Conservation (phyloP, 2,113 vertebrate species). For the Australoheros scitulus region DNA sequence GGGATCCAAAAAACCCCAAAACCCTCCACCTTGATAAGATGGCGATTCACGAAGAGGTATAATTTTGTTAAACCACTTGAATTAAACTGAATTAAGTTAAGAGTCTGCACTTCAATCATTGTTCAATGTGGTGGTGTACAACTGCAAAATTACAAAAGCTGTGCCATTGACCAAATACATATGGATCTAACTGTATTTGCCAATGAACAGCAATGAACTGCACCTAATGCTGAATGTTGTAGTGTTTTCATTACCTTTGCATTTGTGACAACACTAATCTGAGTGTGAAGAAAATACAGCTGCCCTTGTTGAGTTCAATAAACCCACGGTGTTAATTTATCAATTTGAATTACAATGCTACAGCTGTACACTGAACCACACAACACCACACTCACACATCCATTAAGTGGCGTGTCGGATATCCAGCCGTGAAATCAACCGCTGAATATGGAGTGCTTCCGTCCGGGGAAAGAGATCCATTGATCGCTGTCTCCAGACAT, state of each 20-base stretch:
- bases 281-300: constrained; percentile 1
- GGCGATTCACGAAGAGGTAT: too few relatives aligned
- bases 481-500: constrained; percentile 75
- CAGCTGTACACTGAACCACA: constrained; percentile 36
- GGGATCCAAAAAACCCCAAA: too few relatives aligned
- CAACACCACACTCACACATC: constrained; percentile 33
- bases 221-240: neutral
- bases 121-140: too few relatives aligned
- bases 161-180: too few relatives aligned
- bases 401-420: constrained; percentile 67
- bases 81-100: too few relatives aligned
- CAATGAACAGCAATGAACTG: neutral
- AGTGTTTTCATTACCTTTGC: constrained; percentile 24
- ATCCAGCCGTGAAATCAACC: constrained; percentile 70
- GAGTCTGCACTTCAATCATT: too few relatives aligned
- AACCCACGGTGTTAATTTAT: constrained; percentile 57
- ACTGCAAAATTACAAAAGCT: too few relatives aligned
- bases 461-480: constrained; percentile 61
- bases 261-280: constrained; percentile 25
- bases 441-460: constrained; percentile 76
- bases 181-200: neutral
- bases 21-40: too few relatives aligned
- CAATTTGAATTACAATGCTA: constrained; percentile 50
- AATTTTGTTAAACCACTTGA: too few relatives aligned
- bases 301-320: constrained; percentile 26